Conservation (phyloP, 2,113 vertebrate species). For the Tragelaphus strepsiceros region DNA sequence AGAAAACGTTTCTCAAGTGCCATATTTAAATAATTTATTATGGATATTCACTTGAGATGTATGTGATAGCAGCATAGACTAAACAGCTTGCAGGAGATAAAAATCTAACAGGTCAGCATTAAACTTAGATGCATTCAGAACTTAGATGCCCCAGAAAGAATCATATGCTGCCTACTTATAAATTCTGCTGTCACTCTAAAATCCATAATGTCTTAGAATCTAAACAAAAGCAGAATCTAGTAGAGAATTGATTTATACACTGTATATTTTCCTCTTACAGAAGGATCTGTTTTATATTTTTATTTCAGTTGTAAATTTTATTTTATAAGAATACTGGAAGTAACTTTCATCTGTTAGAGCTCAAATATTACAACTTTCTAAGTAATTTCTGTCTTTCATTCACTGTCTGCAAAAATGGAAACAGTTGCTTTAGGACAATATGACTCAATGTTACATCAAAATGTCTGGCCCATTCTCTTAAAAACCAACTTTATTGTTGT, state of each 20-base stretch:
- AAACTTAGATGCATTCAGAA: slow-evolving; percentile 51
- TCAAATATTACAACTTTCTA: not conserved
- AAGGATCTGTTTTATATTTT: slow-evolving; percentile 1
- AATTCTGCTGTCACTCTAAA: slow-evolving; percentile 48
- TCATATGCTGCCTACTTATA: slow-evolving; percentile 36
- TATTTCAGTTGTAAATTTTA: not conserved
- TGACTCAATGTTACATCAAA: not conserved
- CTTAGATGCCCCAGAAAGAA: slow-evolving; percentile 17
- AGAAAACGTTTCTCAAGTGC: slow-evolving; percentile 77
- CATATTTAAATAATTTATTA: slow-evolving; percentile 76
- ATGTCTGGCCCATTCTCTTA: not conserved
- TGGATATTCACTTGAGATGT: slow-evolving; percentile 74
- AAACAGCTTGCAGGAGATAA: slow-evolving; percentile 72
- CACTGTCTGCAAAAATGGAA: not conserved
- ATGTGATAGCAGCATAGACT: slow-evolving; percentile 61
- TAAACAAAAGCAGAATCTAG: slow-evolving; percentile 9
- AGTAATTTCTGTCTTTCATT: not conserved
- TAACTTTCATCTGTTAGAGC: not conserved
- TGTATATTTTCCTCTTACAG: not conserved
- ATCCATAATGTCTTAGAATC: slow-evolving; percentile 21
- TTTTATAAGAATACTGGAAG: not conserved
- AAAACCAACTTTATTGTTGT: not conserved
- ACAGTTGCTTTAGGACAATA: not conserved
- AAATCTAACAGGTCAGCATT: slow-evolving; percentile 77
- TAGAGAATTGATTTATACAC: not conserved